A percentile compares a stretch with the other conserved stretches of the same genome.
Evolutionary conservation across 2,888 invertebrate genomes (phyloP).

Genomic region (Litoditis marina): DNA sequence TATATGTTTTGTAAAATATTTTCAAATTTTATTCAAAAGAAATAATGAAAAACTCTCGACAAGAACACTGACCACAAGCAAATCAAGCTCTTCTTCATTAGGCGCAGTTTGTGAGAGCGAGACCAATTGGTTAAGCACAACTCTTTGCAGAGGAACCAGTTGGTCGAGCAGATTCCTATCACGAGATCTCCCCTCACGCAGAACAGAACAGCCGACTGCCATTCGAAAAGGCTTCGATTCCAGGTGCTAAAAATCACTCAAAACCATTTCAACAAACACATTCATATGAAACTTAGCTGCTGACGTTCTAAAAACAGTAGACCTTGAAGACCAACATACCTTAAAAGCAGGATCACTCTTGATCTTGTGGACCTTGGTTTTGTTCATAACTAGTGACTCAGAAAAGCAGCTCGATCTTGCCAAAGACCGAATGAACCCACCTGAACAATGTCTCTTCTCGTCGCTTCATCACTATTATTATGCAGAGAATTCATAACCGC

Average conservation of each 20-base stretch:
- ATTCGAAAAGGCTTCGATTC: constrained; percentile 46
- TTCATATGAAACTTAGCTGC: too few relatives aligned
- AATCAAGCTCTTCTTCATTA: constrained; percentile 27
- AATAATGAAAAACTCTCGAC: too few relatives aligned
- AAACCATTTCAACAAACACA: too few relatives aligned
- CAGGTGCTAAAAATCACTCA: constrained; percentile 25
- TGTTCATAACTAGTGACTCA: too few relatives aligned
- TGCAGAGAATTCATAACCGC: constrained; percentile 90
- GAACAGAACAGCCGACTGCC: constrained; percentile 39
- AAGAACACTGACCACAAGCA: constrained; percentile 18
- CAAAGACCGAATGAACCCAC: too few relatives aligned
- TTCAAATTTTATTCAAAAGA: too few relatives aligned
- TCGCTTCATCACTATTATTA: constrained; percentile 38
- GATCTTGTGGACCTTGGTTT: too few relatives aligned
- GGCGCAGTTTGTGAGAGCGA: constrained; percentile 16
- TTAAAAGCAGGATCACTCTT: too few relatives aligned
- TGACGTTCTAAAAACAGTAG: too few relatives aligned
- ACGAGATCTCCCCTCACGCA: constrained; percentile 26
- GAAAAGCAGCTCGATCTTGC: too few relatives aligned
- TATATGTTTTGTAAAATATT: too few relatives aligned
- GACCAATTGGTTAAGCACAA: constrained; percentile 27
- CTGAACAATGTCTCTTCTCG: constrained; percentile 7
- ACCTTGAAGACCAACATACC: too few relatives aligned
- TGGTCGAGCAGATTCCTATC: constrained; percentile 38
- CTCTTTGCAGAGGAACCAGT: constrained; percentile 33